A percentile compares a stretch with the other conserved stretches of the same genome.
Evolutionary conservation across 2,888 invertebrate genomes (phyloP).

Genomic region (Tipula helvola): DNA sequence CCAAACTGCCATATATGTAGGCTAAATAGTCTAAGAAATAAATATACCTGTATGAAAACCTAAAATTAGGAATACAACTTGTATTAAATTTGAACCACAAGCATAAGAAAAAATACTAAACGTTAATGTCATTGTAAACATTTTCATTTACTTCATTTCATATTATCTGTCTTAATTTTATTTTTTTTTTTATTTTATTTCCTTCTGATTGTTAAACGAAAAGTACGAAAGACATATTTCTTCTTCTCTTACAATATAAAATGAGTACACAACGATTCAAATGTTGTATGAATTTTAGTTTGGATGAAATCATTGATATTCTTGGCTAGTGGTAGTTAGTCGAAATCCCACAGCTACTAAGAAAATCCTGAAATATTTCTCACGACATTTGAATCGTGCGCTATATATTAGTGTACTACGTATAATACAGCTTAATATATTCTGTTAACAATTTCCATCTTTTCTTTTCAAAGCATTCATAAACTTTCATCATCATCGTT

Average conservation of each 20-base stretch:
- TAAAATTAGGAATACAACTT: neutral
- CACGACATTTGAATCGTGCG: too few species aligned
- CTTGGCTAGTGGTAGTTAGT: too few species aligned
- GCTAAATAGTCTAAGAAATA: too few species aligned
- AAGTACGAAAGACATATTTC: neutral
- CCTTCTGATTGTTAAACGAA: neutral
- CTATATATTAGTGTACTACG: neutral
- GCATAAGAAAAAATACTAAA: neutral
- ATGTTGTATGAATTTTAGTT: too few species aligned
- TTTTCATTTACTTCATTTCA: neutral
- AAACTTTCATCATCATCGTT: neutral
- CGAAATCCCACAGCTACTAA: too few species aligned
- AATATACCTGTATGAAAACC: too few species aligned
- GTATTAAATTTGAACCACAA: neutral
- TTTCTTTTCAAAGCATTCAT: neutral
- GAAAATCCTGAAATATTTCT: too few species aligned
- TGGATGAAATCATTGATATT: too few species aligned
- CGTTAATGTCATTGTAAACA: neutral
- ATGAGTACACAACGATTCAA: neutral
- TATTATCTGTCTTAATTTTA: neutral
- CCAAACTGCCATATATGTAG: too few species aligned
- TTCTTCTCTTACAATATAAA: neutral
- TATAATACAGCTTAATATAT: neutral
- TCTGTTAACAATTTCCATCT: neutral
- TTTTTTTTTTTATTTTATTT: neutral